Evolutionary conservation across 2,797 vertebrate genomes (phyloP), one percentile per base, ranked within the genome.

Genomic region (Poecilia gillii): DNA sequence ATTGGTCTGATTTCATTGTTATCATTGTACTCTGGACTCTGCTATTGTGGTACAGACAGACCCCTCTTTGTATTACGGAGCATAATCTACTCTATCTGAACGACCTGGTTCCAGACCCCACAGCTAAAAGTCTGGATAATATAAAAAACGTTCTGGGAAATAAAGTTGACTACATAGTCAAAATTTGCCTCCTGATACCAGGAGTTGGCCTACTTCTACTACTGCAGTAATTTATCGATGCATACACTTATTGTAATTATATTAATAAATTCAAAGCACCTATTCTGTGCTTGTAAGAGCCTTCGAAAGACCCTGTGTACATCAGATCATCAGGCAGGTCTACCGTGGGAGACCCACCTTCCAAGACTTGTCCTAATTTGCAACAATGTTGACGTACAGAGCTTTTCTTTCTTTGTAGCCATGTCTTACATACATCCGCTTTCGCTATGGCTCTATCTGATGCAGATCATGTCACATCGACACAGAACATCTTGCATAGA

Each of bases 361-460:
- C 28, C 55, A 47, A 84, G 66, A 86, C 75, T 74, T 81, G 84
- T 82, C 75, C 87, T 84, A 89, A 91, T 92, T 90, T 90, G 74
- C 72, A 2, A 13, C 70, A 9, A 79, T 83, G 85, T 85, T 84
- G 85, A 87, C 55, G 75, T 78, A 74, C 66, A 16, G 49, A 0
- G 11, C 25, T 45, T 74, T 6, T 49, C 75, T 91, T 81, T 89
- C 76, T 78, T 90, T 74, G 39, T 75, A 47, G 77, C 53, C 36
- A 5, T 45, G 59, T 72, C 53, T 80, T 77, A 76, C 74, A 81
- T 28, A 41, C 74, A 43, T 82, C 14, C 3, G 59, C 76, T 86
- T 78, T 85, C 75, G 84, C 80, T 77, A 76, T 23, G 55, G 43
- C 49, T 1, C 47, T 6, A 46, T 88, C 47, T 86, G 81, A 89